Percentiles rank a stretch among this genome's conserved stretches.
These are phyloP conservation scores for Lasioglossum lativentre DNA, from an alignment of 2,888 invertebrate genomes.

Conservation along the genomic window DNA sequence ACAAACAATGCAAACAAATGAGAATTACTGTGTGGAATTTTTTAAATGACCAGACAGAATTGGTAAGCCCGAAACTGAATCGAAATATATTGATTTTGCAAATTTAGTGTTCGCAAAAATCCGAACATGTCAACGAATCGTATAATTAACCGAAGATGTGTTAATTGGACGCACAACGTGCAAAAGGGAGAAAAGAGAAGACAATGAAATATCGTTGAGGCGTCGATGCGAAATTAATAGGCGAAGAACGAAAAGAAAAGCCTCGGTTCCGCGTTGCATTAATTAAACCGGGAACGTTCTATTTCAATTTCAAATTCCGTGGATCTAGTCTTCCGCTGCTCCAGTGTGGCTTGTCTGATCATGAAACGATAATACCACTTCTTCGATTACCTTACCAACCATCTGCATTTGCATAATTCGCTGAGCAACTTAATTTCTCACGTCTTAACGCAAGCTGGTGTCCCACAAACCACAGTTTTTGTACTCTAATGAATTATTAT, in stretches of 20 bases:
- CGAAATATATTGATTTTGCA: background rate
- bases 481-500: background rate
- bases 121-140: background rate
- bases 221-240: conserved; percentile 55
- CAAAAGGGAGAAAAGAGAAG: background rate
- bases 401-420: conserved; percentile 71
- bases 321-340: conserved; percentile 22
- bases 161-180: conserved; percentile 42
- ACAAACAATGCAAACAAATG: background rate
- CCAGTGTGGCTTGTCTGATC: conserved; percentile 44
- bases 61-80: background rate
- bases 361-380: conserved; percentile 68
- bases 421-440: conserved; percentile 67
- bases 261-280: conserved; percentile 39
- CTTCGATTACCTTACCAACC: conserved; percentile 61
- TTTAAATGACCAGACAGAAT: background rate
- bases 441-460: conserved; percentile 33
- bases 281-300: conserved; percentile 59
- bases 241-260: conserved; percentile 25
- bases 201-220: conserved; percentile 40
- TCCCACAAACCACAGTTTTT: conserved; percentile 24
- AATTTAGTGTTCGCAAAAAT: background rate
- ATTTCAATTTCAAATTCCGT: conserved; percentile 71
- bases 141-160: conserved; percentile 41
- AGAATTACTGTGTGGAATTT: background rate